phyloP scores from a whole-genome alignment of 2,113 vertebrate species.

The Ctenodactylus gundi region DNA sequence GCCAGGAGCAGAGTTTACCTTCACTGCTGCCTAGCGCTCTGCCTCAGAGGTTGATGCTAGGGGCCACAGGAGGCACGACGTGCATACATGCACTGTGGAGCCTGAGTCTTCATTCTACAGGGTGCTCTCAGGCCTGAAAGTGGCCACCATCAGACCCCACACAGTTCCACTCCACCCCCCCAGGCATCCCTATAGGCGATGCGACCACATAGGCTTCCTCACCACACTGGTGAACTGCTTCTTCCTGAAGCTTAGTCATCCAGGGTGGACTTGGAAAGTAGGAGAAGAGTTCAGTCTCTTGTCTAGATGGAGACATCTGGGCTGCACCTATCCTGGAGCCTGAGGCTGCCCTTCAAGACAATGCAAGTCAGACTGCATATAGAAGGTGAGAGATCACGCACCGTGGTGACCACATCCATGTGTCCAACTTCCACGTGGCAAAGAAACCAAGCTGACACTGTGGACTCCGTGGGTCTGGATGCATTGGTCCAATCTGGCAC shows the following conservation, averaged over 20 bases:
- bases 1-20: background rate
- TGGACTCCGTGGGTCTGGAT: background rate
- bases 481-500: background rate
- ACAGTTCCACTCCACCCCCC: background rate
- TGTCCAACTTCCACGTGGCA: fast-evolving
- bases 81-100: fast-evolving
- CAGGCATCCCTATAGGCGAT: background rate
- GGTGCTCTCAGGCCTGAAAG: background rate
- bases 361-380: background rate
- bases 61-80: background rate
- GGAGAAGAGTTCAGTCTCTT: background rate
- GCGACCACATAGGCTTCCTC: background rate
- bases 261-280: background rate
- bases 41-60: background rate
- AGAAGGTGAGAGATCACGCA: background rate
- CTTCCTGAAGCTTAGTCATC: background rate
- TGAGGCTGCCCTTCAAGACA: background rate
- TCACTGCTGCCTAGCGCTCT: background rate
- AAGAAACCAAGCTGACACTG: no score
- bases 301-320: background rate
- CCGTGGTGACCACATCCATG: background rate
- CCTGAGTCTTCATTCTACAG: no score
- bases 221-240: background rate
- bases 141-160: no score
- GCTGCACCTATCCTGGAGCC: background rate